phyloP scores from a whole-genome alignment of 2,113 vertebrate genomes.

The Osmerus mordax region DNA sequence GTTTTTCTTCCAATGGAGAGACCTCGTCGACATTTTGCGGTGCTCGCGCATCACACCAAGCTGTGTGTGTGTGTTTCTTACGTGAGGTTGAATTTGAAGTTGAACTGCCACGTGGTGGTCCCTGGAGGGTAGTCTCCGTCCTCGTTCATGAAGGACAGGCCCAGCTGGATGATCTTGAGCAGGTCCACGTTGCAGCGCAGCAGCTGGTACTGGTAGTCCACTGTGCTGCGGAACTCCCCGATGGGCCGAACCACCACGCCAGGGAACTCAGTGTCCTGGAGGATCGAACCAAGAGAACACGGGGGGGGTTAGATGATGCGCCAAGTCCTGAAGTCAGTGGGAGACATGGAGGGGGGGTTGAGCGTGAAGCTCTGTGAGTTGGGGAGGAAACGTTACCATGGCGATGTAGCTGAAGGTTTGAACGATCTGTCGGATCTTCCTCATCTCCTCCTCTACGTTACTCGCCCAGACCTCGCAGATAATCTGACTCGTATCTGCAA shows the following conservation, averaged over 20 bases:
- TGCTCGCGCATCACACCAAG: not conserved
- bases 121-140: slow-evolving; percentile 91
- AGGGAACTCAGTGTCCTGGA: slow-evolving; percentile 95
- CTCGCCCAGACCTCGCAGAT: slow-evolving; percentile 99
- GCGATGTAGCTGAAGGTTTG: slow-evolving; percentile 97
- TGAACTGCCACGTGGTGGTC: slow-evolving; percentile 98
- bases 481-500: slow-evolving; percentile 95
- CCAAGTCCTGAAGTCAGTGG: not conserved
- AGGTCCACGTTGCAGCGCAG: slow-evolving; percentile 95
- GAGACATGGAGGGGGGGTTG: not conserved
- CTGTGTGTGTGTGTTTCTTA: slow-evolving; percentile 57
- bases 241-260: slow-evolving; percentile 95
- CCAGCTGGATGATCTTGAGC: slow-evolving; percentile 96
- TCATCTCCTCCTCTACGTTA: slow-evolving; percentile 98
- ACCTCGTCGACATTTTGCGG: not conserved
- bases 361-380: too few relatives aligned
- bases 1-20: not conserved
- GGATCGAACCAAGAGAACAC: slow-evolving; percentile 3
- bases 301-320: not conserved
- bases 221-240: slow-evolving; percentile 95
- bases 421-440: slow-evolving; percentile 93
- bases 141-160: slow-evolving; percentile 95
- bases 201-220: slow-evolving; percentile 97
- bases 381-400: slow-evolving; percentile 75
- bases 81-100: slow-evolving; percentile 99